A percentile compares a stretch with the other conserved stretches of the same genome.
phyloP scores from a whole-genome alignment of 2,888 invertebrate species.

The Sinelater perroti region DNA sequence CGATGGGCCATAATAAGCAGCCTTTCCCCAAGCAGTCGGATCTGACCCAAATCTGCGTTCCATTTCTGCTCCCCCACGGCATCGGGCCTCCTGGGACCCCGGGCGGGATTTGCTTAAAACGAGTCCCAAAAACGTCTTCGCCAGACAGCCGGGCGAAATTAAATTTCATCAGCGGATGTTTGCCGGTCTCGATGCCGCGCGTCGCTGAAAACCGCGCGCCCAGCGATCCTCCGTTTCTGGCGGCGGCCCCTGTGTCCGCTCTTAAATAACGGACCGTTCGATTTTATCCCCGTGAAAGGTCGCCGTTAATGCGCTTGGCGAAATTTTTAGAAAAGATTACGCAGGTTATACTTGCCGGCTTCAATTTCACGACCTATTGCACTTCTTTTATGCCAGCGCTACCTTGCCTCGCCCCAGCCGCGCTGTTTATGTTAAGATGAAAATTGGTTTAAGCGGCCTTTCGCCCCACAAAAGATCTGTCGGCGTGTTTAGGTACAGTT shows the following conservation, averaged over 20 bases:
- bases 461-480: neutral
- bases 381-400: constrained; percentile 38
- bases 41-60: too few relatives aligned
- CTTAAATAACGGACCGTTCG: constrained; percentile 18
- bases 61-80: too few relatives aligned
- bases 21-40: too few relatives aligned
- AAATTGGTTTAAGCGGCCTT: constrained; percentile 28
- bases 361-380: constrained; percentile 49
- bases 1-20: too few relatives aligned
- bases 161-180: constrained; percentile 10
- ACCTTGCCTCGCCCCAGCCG: constrained; percentile 26
- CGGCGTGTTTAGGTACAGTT: constrained; percentile 8
- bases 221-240: constrained; percentile 18
- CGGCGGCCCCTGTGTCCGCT: neutral
- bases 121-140: too few relatives aligned
- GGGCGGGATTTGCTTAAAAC: too few relatives aligned
- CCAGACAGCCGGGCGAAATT: too few relatives aligned
- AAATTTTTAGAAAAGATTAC: constrained; percentile 43
- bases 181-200: constrained; percentile 17
- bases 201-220: constrained; percentile 17
- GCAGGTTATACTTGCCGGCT: constrained; percentile 44
- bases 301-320: constrained; percentile 43
- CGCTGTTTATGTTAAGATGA: constrained; percentile 27
- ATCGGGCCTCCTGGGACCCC: too few relatives aligned
- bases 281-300: constrained; percentile 35